These are phyloP conservation scores for Eupithecia tripunctaria DNA, from an alignment of 2,888 invertebrate species.

Conservation along the genomic window DNA sequence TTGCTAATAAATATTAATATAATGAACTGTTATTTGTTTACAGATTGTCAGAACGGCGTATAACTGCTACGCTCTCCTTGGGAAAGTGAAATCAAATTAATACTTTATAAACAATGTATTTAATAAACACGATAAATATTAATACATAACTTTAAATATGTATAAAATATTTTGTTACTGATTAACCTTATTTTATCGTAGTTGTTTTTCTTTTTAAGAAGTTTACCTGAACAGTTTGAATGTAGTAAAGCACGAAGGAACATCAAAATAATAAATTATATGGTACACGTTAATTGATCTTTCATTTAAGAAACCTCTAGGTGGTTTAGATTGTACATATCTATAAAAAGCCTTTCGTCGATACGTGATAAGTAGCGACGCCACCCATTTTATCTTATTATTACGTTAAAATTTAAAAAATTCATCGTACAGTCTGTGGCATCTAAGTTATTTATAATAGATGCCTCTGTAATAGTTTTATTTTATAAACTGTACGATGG, in stretches of 20 bases:
- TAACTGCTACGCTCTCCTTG: conserved; percentile 70
- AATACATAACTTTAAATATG: neutral
- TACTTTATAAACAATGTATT: neutral
- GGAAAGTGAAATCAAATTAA: conserved; percentile 41
- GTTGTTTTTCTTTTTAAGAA: neutral
- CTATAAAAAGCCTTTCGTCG: too few species aligned
- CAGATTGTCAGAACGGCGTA: conserved; percentile 73
- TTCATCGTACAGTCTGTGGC: too few species aligned
- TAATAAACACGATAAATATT: neutral
- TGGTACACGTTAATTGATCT: neutral
- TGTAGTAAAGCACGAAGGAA: neutral
- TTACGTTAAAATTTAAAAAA: too few species aligned
- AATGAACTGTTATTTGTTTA: conserved; percentile 29
- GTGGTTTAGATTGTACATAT: neutral
- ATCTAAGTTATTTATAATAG: too few species aligned
- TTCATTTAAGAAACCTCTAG: neutral
- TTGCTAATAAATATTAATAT: too few species aligned
- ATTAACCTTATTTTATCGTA: neutral
- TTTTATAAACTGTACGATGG: too few species aligned
- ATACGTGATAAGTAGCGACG: too few species aligned
- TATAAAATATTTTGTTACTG: neutral
- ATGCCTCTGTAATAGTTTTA: too few species aligned
- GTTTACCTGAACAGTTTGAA: neutral
- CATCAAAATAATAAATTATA: neutral
- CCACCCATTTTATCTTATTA: too few species aligned